These are phyloP conservation scores for Hypomecis atomaria DNA, from an alignment of 2,888 invertebrate species.

Conservation along the genomic window DNA sequence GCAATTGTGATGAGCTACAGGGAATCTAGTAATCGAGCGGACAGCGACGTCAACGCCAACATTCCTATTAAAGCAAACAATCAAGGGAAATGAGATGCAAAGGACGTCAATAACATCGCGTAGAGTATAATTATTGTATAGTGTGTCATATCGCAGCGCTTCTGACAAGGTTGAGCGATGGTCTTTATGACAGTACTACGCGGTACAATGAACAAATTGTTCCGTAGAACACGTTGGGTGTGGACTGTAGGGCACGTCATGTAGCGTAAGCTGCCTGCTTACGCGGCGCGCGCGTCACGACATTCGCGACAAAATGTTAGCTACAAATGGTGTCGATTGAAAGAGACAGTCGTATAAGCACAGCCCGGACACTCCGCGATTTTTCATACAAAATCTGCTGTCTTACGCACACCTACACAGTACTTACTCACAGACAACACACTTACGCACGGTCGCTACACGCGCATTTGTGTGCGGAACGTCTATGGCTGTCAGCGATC, in stretches of 20 bases:
- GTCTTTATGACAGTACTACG: conserved; percentile 30
- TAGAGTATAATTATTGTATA: conserved; percentile 48
- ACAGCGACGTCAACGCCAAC: conserved; percentile 32
- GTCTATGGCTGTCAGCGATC: too few species aligned
- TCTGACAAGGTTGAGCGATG: conserved; percentile 37
- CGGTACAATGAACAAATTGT: conserved; percentile 36
- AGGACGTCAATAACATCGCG: conserved; percentile 45
- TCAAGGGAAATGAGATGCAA: conserved; percentile 52
- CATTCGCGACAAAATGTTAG: too few species aligned
- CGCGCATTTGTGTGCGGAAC: too few species aligned
- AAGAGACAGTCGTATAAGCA: too few species aligned
- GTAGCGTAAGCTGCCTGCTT: background rate
- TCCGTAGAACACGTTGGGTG: conserved; percentile 28
- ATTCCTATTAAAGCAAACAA: conserved; percentile 52
- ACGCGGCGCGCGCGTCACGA: background rate
- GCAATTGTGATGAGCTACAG: conserved; percentile 29
- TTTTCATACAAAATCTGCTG: too few species aligned
- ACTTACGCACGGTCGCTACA: too few species aligned
- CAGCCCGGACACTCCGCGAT: too few species aligned
- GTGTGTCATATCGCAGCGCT: conserved; percentile 31
- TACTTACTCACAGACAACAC: too few species aligned
- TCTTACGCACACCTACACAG: too few species aligned
- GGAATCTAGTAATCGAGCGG: conserved; percentile 37
- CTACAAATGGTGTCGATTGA: too few species aligned
- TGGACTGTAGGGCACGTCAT: conserved; percentile 15